Evolutionary conservation across 1,140 invertebrate genomes (phyloP), one percentile per base, ranked within the genome.

Genomic region (Pinna nobilis): DNA sequence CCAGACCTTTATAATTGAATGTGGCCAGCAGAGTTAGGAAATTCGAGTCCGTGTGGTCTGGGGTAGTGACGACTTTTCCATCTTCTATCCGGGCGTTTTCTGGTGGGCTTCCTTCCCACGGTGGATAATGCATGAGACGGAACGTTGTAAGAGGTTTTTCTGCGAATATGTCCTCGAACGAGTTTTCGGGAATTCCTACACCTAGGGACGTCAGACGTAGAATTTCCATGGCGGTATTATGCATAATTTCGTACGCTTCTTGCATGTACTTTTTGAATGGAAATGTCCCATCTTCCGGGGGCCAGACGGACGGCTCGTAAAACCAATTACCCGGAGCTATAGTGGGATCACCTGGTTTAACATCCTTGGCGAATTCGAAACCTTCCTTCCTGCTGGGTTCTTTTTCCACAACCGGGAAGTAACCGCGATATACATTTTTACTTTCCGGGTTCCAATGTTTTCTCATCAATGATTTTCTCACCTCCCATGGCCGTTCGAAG

Each of bases 11-110:
- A 59, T 79, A 84, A 23, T 77, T 18, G 47, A 84, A 84, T 2
- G 81, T 78, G n/a, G 78, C 63, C 23, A 84, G 66, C 18, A 84
- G 66, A 0, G 83, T 84, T 53, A 84, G 68, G 47, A 84, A 82
- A 25, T 80, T 82, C 30, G 81, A 80, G 64, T 84, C 83, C 28
- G 69, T 73, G 25, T 84, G 83, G 9, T 80, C 77, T 11, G 79
- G 78, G 11, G 79, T 81, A 20, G 71, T 83, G 0, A 82, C 23
- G 11, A 78, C 70, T 55, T 69, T 72, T 2, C 77, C 76, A 49
- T 77, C 79, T 32, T 82, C 81, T 18, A 76, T 73, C 23, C 49
- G 55, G 18, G 78, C 77, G 35, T 66, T 75, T 5, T 67, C 63
- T 3, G 79, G 77, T 5, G 77, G 76, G 20, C 50, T 53, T 2